These are phyloP conservation scores for Melolontha melolontha DNA, from an alignment of 2,888 invertebrate genomes.

Conservation along the genomic window DNA sequence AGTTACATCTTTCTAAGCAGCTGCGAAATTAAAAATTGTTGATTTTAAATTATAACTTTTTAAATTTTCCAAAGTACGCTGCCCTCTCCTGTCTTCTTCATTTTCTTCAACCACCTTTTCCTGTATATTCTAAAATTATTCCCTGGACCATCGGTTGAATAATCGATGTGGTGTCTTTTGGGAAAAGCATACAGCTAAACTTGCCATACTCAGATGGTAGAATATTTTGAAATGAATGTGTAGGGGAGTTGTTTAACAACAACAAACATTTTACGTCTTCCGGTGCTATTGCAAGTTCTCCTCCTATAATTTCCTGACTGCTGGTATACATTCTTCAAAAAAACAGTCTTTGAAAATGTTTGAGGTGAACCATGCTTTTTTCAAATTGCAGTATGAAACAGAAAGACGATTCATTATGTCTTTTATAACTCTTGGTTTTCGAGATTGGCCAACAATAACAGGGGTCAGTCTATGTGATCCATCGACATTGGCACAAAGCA, in stretches of 20 bases:
- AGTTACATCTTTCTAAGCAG: too few species aligned
- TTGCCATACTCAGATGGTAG: constrained; percentile 27
- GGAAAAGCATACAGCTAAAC: constrained; percentile 21
- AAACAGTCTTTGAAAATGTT: too few species aligned
- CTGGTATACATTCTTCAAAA: constrained; percentile 9
- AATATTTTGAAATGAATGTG: constrained; percentile 14
- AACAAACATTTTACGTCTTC: constrained; percentile 24
- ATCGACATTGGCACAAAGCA: too few species aligned
- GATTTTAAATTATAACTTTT: constrained; percentile 28
- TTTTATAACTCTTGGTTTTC: constrained; percentile 7
- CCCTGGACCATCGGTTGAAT: constrained; percentile 11
- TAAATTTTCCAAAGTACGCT: constrained; percentile 20
- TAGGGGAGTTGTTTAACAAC: constrained; percentile 22
- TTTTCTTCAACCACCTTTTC: background rate
- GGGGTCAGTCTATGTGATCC: too few species aligned
- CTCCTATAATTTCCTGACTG: constrained; percentile 20
- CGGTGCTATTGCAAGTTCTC: too few species aligned
- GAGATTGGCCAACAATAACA: constrained; percentile 8
- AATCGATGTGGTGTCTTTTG: constrained; percentile 15
- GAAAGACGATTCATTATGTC: constrained; percentile 4
- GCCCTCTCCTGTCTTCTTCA: constrained; percentile 8
- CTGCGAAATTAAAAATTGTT: too few species aligned
- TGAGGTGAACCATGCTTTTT: background rate
- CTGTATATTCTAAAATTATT: constrained; percentile 6
- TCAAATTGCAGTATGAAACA: constrained; percentile 3